Base-by-base conservation (phyloP, 2,888 invertebrate species). In the Physocephala rufipes region DNA sequence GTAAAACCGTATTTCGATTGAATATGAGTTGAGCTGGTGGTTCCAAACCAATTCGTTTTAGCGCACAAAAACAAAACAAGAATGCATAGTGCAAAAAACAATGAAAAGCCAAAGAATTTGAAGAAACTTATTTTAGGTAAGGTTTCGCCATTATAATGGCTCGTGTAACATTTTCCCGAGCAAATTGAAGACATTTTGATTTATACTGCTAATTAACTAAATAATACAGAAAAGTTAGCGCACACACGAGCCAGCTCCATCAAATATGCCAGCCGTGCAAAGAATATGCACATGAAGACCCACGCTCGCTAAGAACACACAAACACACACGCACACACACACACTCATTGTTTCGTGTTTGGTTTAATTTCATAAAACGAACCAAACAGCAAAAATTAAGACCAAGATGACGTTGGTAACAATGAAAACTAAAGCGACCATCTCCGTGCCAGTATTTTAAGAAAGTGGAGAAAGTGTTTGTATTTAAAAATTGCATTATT, bases 101-200 rank as follows among this genome's bases (percentile, higher is more conserved):
- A n/a, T n/a, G 36, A 36, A 36, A 36, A 36, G 36, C 36, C 9
- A 36, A 36, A 36, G 9, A 36, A 36, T 9, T 36, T 7, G 9
- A 4, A 36, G 36, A 36, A 36, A 36, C 36, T 36, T 36, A 36
- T 36, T 36, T 36, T 36, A 36, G 9, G 36, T 49, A 49, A 19
- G 49, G 49, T 49, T 49, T 49, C 49, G 16, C 3, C 9, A 36
- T 36, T n/a, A 49, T n/a, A 7, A 15, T n/a, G n/a, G 49, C 16
- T 49, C 49, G 49, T n/a, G 49, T n/a, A 19, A 49, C 49, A n/a
- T 49, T 49, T 49, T 49, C 5, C n/a, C 19, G 16, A n/a, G 49
- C 49, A 49, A 49, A 49, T 49, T 49, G 49, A 49, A 49, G 49
- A 49, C 49, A 49, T 49, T 49, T 49, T 49, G 49, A 49, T 49